A percentile compares a stretch with the other conserved stretches of the same genome.
phyloP scores from a whole-genome alignment of 2,113 vertebrate genomes.

The Phasianus colchicus region DNA sequence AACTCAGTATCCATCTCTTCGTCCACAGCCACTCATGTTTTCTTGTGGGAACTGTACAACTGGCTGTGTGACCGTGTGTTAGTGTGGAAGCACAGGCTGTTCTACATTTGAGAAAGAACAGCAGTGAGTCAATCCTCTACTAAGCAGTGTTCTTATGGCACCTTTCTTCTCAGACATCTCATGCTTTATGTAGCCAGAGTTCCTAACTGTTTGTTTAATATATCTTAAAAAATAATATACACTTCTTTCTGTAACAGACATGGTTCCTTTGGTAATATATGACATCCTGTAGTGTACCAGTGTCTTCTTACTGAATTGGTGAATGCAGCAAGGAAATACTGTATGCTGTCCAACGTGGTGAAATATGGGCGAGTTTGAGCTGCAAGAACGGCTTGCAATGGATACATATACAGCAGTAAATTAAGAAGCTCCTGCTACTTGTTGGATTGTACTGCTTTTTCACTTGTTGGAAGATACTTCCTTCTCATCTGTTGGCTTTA shows the following conservation, averaged over 20 bases:
- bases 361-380: not conserved
- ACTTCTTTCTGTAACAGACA: not conserved
- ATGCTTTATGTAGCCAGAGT: constrained; percentile 54
- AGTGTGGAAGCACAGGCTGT: not conserved
- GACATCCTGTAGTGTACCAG: not conserved
- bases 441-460: not conserved
- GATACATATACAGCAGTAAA: constrained; percentile 4
- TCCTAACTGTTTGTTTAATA: constrained; percentile 32
- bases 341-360: not conserved
- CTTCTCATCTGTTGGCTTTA: not conserved
- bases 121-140: constrained; percentile 32
- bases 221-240: constrained; percentile 21
- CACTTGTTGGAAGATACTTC: not conserved
- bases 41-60: constrained; percentile 40
- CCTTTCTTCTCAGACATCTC: not conserved
- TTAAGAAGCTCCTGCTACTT: not conserved
- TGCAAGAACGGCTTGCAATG: not conserved
- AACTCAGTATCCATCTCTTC: not conserved
- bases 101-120: constrained; percentile 36
- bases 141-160: not conserved
- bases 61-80: not conserved
- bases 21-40: not conserved
- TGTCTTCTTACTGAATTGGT: not conserved
- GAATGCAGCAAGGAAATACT: not conserved
- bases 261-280: not conserved